phyloP scores from a whole-genome alignment of 2,113 vertebrate genomes.

The Murina feae region DNA sequence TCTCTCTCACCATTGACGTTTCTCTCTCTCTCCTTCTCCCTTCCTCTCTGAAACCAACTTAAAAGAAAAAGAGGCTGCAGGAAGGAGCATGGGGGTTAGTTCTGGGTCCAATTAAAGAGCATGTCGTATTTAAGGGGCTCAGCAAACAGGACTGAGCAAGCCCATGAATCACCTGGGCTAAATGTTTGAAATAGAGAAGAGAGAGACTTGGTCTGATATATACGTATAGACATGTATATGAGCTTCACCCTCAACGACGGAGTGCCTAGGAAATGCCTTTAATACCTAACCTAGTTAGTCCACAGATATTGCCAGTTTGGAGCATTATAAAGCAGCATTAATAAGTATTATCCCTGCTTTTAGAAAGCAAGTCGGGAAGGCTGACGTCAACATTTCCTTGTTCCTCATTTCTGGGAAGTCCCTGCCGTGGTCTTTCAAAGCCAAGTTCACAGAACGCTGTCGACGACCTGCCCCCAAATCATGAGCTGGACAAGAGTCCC shows the following conservation, averaged over 20 bases:
- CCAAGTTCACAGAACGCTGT: background rate
- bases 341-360: background rate
- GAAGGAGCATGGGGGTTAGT: background rate
- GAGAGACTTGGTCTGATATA: background rate
- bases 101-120: background rate
- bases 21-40: no score
- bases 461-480: background rate
- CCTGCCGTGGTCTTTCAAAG: background rate
- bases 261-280: background rate
- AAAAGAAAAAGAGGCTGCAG: background rate
- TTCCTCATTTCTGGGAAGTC: constrained; percentile 48
- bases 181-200: background rate
- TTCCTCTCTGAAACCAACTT: no score
- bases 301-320: background rate
- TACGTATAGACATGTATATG: fast-evolving
- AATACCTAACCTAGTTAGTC: background rate
- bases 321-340: background rate
- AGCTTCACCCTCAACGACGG: background rate
- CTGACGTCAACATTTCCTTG: background rate
- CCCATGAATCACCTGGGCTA: background rate
- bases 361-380: background rate
- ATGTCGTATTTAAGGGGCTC: background rate
- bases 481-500: background rate
- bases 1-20: no score
- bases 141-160: background rate